Base-by-base conservation (phyloP, 2,888 invertebrate species). In the Drosophila infuscata region DNA sequence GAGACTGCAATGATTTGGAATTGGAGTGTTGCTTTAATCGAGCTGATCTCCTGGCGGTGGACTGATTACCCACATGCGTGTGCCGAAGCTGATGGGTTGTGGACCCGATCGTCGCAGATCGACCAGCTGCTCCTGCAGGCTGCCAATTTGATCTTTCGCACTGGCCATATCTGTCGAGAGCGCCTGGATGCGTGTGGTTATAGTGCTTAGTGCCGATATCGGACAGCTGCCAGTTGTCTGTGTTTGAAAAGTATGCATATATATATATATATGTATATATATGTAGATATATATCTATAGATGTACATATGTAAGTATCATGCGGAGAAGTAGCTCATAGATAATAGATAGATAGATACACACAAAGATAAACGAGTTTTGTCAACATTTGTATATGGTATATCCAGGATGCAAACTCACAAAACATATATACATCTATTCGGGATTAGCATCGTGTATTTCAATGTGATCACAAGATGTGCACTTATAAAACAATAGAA, bases 81-180 rank as follows among this genome's bases (percentile, higher is more conserved):
- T 29, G 15, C 52, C 58, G 5, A 80, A 20, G 2, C n/a, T 3
- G 5, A 12, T 32, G 7, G 82, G 71, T 8, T 25, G 20, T 25
- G 11, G 25, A 1, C 63, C 74, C 1, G 57, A 29, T 3, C 90
- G 79, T 0, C 60, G 70, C 7, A 86, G 51, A 35, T 86, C 86
- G 3, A 63, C 86, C 51, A 86, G n/a, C 17, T 88, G 81, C 62
- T 89, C 90, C 32, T 88, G 90, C 7, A 86, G 43, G 15, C 32
- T 52, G 7, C 83, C 90, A 3, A 89, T 51, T 36, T 81, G 69
- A 33, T 81, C 58, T 12, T 67, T 71, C 6, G 79, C 63, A 11
- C 46, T 70, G 48, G 46, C 65, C 11, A 87, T 70, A 2, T 88
- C 90, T 2, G 12, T 57, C 17, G 64, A 51, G 0, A 87, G 65